Evolutionary conservation across 2,888 invertebrate genomes (phyloP).

Genomic region (Kryphioiulus occultus): DNA sequence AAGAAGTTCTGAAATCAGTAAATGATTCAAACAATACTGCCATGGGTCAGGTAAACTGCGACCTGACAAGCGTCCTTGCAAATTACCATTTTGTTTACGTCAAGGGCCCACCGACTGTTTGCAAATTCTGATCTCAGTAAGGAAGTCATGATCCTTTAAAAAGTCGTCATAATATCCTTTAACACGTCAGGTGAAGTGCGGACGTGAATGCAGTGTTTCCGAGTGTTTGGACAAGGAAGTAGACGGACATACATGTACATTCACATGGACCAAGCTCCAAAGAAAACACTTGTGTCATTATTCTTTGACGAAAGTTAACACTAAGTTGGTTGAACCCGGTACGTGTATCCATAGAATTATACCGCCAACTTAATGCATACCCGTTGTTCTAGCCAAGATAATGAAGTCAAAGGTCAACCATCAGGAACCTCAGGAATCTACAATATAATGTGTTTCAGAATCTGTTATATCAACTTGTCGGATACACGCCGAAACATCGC

Average conservation of each 20-base stretch:
- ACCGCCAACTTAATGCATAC: neutral
- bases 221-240: conserved; percentile 5
- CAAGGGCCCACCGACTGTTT: neutral
- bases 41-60: neutral
- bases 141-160: neutral
- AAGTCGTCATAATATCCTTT: neutral
- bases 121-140: neutral
- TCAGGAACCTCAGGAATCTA: neutral
- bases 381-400: neutral
- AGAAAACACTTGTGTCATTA: neutral
- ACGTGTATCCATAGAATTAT: neutral
- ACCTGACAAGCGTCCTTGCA: neutral
- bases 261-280: neutral
- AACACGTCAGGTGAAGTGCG: neutral
- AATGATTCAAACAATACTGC: neutral
- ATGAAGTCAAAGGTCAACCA: neutral
- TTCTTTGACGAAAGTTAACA: neutral
- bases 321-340: conserved; percentile 1
- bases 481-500: neutral
- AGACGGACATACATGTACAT: neutral
- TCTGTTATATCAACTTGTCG: neutral
- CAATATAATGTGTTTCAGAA: neutral
- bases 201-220: neutral
- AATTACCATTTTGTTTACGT: neutral
- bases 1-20: neutral